A percentile compares a stretch with the other conserved stretches of the same genome.
Conservation (phyloP, 2,797 vertebrate species). For the Falco naumanni region DNA sequence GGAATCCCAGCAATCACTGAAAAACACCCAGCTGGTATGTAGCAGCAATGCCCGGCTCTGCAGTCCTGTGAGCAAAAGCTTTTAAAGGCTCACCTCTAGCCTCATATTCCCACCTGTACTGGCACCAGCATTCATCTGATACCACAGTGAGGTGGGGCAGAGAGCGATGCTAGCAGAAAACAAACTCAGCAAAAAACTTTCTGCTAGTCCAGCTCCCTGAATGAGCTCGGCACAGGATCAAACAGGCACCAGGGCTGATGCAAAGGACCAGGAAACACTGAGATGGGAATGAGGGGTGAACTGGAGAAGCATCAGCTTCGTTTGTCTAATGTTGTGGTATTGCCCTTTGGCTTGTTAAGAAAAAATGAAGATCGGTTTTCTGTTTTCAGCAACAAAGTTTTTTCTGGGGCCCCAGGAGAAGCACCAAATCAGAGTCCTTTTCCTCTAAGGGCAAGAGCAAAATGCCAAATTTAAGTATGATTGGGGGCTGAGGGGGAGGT, state of each 20-base stretch:
- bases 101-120: not conserved
- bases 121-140: not conserved
- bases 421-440: not conserved
- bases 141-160: not conserved
- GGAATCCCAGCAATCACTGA: not conserved
- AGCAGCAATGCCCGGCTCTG: not conserved
- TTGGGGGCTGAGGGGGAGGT: rapidly evolving
- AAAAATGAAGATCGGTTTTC: not conserved
- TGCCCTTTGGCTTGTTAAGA: not conserved
- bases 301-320: not conserved
- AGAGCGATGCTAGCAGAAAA: not conserved
- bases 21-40: not conserved
- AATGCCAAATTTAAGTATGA: not conserved
- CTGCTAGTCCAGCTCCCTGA: not conserved
- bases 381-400: not conserved
- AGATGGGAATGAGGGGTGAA: not conserved
- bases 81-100: not conserved
- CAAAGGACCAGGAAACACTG: not conserved
- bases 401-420: not conserved
- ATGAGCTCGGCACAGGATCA: not conserved
- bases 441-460: not conserved
- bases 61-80: not conserved
- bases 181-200: not conserved
- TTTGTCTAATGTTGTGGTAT: not conserved
- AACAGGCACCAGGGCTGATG: not conserved